A percentile compares a stretch with the other conserved stretches of the same genome.
These are phyloP conservation scores for Hyposoter didymator DNA, from an alignment of 2,888 invertebrate species.

Conservation along the genomic window DNA sequence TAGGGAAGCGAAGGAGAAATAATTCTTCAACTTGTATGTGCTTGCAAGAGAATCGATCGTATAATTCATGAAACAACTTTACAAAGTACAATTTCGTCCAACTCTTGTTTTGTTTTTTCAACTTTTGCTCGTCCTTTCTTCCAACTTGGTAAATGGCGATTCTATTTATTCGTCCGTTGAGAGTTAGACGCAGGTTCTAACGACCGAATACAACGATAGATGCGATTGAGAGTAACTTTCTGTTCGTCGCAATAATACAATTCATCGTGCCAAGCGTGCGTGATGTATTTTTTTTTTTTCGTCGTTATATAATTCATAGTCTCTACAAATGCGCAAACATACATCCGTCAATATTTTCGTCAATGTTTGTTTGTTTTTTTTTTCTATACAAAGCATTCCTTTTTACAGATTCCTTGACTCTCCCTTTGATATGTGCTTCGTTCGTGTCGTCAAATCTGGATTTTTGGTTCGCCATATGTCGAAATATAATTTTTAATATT, in stretches of 20 bases:
- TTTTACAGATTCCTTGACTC: constrained; percentile 40
- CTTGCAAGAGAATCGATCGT: constrained; percentile 79
- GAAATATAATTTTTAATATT: not conserved
- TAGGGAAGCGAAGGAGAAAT: not conserved
- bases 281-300: not conserved
- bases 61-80: constrained; percentile 78
- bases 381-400: constrained; percentile 45
- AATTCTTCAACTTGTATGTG: constrained; percentile 38
- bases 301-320: constrained; percentile 38
- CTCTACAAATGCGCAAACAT: constrained; percentile 28
- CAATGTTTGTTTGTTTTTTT: constrained; percentile 18
- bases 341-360: constrained; percentile 42
- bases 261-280: constrained; percentile 48
- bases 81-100: constrained; percentile 75
- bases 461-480: constrained; percentile 28
- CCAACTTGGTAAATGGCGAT: constrained; percentile 38
- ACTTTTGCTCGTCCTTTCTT: constrained; percentile 61
- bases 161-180: constrained; percentile 31
- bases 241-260: constrained; percentile 42
- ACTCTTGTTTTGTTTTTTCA: constrained; percentile 19
- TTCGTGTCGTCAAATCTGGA: not conserved
- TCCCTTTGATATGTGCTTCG: constrained; percentile 70
- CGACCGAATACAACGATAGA: constrained; percentile 73
- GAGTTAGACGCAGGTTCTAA: constrained; percentile 70
- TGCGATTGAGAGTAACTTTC: constrained; percentile 67